phyloP scores from a whole-genome alignment of 2,888 invertebrate species.

The Campoplex capitator region DNA sequence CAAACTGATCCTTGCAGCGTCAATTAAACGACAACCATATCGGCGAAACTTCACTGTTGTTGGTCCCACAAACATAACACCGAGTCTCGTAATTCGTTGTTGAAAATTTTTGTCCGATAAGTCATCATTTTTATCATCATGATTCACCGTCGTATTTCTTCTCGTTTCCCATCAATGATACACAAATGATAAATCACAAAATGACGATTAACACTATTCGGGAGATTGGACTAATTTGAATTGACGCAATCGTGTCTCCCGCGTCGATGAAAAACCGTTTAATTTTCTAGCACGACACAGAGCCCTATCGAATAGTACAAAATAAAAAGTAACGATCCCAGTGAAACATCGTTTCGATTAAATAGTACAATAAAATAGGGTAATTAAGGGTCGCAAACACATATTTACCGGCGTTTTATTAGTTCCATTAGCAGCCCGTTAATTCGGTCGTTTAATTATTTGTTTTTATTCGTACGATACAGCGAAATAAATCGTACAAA shows the following conservation, averaged over 20 bases:
- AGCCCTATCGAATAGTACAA: not conserved
- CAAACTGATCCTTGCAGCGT: not conserved
- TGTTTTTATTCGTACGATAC: not conserved
- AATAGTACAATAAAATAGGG: not conserved
- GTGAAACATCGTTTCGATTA: not conserved
- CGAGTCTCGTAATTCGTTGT: constrained; percentile 37
- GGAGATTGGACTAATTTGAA: not conserved
- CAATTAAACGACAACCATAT: not conserved
- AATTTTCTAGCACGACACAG: not conserved
- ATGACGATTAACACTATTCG: not conserved
- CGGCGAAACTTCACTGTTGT: constrained; percentile 33
- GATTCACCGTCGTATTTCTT: not conserved
- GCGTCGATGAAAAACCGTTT: not conserved
- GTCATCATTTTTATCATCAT: constrained; percentile 33
- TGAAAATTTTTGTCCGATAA: constrained; percentile 38
- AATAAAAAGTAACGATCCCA: not conserved
- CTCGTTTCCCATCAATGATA: not conserved
- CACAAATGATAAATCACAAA: not conserved
- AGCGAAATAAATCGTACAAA: constrained; percentile 7
- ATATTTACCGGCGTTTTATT: not conserved
- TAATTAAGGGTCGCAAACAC: not conserved
- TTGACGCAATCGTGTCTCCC: not conserved
- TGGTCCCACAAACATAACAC: constrained; percentile 41
- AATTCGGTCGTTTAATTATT: not conserved
- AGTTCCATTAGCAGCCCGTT: not conserved